Evolutionary conservation across 2,797 vertebrate genomes (phyloP).

Genomic region (Capromys pilorides): DNA sequence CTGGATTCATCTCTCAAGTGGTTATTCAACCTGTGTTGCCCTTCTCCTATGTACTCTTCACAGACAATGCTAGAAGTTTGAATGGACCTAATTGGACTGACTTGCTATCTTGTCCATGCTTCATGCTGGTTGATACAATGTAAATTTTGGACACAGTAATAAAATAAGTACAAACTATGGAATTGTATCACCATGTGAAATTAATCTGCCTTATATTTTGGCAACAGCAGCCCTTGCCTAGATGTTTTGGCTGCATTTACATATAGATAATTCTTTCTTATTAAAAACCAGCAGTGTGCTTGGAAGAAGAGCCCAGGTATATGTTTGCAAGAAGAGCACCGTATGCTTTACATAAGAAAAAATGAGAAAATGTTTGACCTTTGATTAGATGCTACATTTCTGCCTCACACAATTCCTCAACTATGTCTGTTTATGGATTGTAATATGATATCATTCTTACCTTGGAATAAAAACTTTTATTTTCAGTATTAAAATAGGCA

Average conservation of each 20-base stretch:
- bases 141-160: background rate
- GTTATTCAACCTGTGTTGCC: background rate
- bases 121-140: background rate
- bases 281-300: slow-evolving; percentile 39
- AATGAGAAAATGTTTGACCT: slow-evolving; percentile 33
- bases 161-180: background rate
- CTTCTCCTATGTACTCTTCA: background rate
- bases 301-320: background rate
- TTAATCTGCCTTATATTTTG: slow-evolving; percentile 32
- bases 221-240: slow-evolving; percentile 16
- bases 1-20: background rate
- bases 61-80: background rate
- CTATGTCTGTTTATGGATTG: background rate
- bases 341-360: background rate
- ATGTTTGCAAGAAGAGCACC: slow-evolving; percentile 11
- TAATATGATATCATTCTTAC: background rate
- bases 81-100: background rate
- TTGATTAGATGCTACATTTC: slow-evolving; percentile 33
- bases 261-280: slow-evolving; percentile 35
- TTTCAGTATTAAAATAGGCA: slow-evolving; percentile 23
- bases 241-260: slow-evolving; percentile 24
- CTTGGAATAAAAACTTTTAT: slow-evolving; percentile 28
- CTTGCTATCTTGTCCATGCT: background rate
- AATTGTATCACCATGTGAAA: background rate
- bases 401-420: background rate